These are phyloP conservation scores for Lacerta agilis DNA, from an alignment of 2,797 vertebrate genomes.

Conservation along the genomic window DNA sequence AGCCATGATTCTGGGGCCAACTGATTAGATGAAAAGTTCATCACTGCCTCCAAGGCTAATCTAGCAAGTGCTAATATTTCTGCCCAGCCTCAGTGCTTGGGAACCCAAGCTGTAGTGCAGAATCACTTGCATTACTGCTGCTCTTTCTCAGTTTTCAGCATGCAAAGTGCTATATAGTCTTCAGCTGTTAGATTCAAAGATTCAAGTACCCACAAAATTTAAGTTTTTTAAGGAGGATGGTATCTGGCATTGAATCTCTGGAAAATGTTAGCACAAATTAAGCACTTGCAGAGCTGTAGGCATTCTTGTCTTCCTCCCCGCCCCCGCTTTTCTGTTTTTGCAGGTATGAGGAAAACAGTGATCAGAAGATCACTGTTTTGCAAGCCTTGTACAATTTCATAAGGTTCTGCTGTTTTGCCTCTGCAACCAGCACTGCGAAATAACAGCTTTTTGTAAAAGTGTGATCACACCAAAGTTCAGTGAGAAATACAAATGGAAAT, in stretches of 20 bases:
- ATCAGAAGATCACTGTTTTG: not conserved
- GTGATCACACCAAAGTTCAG: not conserved
- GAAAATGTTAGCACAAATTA: not conserved
- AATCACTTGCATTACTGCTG: not conserved
- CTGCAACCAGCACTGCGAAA: not conserved
- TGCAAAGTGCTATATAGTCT: not conserved
- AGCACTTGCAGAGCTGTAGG: not conserved
- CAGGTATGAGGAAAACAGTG: not conserved
- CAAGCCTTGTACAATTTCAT: not conserved
- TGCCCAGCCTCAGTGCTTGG: not conserved
- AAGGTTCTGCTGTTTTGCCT: not conserved
- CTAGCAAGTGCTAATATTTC: not conserved
- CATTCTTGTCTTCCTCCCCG: not conserved
- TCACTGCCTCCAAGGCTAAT: not conserved
- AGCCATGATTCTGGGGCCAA: not conserved
- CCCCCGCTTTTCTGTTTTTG: not conserved
- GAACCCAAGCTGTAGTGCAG: not conserved
- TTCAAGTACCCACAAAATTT: not conserved
- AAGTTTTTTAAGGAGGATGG: not conserved
- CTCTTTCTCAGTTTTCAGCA: not conserved
- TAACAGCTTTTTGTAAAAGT: not conserved
- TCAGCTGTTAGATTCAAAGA: not conserved
- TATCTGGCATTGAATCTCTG: not conserved
- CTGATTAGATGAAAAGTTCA: not conserved
- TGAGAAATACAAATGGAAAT: slow-evolving; percentile 9